Evolutionary conservation across 1,140 invertebrate species (phyloP).

Genomic region (Theocolax elegans): DNA sequence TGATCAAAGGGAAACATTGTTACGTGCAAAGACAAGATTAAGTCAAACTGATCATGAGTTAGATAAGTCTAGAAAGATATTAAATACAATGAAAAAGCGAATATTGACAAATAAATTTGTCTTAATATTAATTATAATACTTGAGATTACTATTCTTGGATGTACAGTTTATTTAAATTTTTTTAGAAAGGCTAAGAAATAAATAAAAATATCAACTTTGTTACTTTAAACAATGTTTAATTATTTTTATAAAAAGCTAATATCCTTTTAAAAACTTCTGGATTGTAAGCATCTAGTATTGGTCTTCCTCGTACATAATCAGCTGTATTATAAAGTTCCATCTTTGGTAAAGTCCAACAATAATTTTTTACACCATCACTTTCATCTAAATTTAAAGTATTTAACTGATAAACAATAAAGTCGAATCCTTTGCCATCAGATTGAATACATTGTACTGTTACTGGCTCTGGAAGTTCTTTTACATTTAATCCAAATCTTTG

Average conservation of each 20-base stretch:
- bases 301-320: constrained; percentile 74
- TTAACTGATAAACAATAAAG: constrained; percentile 87
- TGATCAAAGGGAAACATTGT: constrained; percentile 73
- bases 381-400: constrained; percentile 78
- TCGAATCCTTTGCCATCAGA: constrained; percentile 80
- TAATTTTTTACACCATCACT: constrained; percentile 78
- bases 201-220: constrained; percentile 24
- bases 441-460: constrained; percentile 83
- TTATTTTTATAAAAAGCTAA: constrained; percentile 80
- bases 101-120: constrained; percentile 78
- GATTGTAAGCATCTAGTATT: constrained; percentile 78
- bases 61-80: constrained; percentile 69
- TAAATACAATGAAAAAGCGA: constrained; percentile 72
- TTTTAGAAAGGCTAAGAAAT: constrained; percentile 55
- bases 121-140: constrained; percentile 74
- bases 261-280: constrained; percentile 80
- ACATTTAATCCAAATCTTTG: constrained; percentile 77
- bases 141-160: constrained; percentile 73
- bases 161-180: constrained; percentile 72
- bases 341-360: constrained; percentile 77
- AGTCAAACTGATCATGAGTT: constrained; percentile 74
- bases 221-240: constrained; percentile 44
- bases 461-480: constrained; percentile 78
- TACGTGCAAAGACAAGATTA: constrained; percentile 72
- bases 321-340: constrained; percentile 77